A percentile compares a stretch with the other conserved stretches of the same genome.
Evolutionary conservation across 2,113 vertebrate genomes (phyloP).

Genomic region (Proteles cristata): DNA sequence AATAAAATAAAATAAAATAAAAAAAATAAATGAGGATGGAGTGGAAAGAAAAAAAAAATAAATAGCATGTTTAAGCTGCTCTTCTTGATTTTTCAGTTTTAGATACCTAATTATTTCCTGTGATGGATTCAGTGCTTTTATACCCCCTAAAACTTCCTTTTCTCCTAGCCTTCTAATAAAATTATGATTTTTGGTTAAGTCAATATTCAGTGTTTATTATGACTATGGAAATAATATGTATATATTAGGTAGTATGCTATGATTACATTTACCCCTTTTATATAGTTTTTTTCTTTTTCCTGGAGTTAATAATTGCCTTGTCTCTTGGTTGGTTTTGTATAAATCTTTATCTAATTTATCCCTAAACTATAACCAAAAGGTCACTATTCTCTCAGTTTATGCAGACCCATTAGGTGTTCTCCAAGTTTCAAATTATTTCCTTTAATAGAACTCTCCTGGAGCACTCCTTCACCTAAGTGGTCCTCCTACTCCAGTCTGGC

Average conservation of each 20-base stretch:
- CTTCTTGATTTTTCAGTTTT: not conserved
- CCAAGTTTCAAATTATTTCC: constrained; percentile 9
- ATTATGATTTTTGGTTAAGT: constrained; percentile 9
- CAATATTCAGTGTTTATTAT: not conserved
- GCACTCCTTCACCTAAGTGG: not conserved
- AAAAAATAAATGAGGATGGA: no score
- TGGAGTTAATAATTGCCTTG: not conserved
- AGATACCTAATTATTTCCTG: not conserved
- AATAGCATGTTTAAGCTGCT: not conserved
- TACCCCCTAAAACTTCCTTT: not conserved
- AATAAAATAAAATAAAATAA: no score
- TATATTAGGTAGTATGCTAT: not conserved
- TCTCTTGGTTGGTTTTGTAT: constrained; percentile 37
- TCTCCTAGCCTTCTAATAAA: not conserved
- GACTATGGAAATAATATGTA: not conserved
- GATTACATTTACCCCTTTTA: constrained; percentile 15
- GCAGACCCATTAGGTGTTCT: not conserved
- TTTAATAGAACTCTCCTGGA: not conserved
- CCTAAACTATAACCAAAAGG: not conserved
- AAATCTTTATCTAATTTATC: not conserved
- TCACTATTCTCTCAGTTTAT: not conserved
- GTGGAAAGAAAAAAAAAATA: no score
- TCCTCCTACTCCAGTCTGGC: not conserved
- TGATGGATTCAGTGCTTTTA: not conserved
- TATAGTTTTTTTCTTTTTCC: not conserved